A percentile compares a stretch with the other conserved stretches of the same genome.
phyloP scores from a whole-genome alignment of 2,113 vertebrate species.

The Rafetus swinhoei region DNA sequence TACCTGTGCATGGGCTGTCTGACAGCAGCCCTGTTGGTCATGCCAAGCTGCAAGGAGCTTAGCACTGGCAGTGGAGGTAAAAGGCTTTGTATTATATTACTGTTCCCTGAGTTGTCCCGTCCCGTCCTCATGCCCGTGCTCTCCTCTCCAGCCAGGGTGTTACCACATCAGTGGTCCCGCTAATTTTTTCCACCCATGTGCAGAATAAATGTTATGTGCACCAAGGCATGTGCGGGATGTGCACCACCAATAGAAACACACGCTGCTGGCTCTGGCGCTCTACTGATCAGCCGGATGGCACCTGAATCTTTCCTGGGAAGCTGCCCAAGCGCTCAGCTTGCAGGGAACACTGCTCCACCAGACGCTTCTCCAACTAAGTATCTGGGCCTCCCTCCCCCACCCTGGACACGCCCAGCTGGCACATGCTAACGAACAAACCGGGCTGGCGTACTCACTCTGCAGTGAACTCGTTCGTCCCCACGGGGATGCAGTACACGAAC shows the following conservation, averaged over 20 bases:
- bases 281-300: no score
- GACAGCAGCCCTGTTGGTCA: not conserved
- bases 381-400: fast-evolving
- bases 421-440: not conserved
- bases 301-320: no score
- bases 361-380: not conserved
- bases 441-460: conserved; percentile 88
- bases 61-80: not conserved
- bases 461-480: conserved; percentile 98
- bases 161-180: no score
- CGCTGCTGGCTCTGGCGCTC: no score
- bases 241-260: no score
- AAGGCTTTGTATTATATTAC: not conserved
- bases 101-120: not conserved
- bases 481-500: conserved; percentile 98
- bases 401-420: not conserved
- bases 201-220: no score
- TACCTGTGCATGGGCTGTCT: not conserved
- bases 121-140: no score
- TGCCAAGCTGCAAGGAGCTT: not conserved
- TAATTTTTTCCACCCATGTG: no score
- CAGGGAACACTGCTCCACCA: no score
- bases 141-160: not conserved
- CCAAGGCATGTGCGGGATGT: no score
- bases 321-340: no score